Evolutionary conservation across 2,113 vertebrate species (phyloP), one percentile per base, ranked within the genome.

Genomic region (Urocitellus parryii): DNA sequence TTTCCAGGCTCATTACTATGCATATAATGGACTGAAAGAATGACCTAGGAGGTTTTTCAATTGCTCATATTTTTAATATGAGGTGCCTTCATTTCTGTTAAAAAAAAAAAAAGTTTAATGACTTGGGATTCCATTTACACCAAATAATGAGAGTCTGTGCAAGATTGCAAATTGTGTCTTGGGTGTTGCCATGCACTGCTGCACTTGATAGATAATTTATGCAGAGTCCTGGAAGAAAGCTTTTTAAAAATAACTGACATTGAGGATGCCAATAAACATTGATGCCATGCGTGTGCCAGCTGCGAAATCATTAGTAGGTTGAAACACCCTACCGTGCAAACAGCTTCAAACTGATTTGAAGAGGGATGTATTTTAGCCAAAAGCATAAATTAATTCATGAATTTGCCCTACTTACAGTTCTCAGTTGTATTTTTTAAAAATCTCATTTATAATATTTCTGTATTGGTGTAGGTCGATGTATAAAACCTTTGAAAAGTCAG

Each of bases 191-290:
- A 90, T 96, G 83, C 92, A 72, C 93, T 94, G 68, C 92, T 98
- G 97, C 96, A 96, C 83, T 97, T 97, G 90, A 86, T 88, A 98
- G 97, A 98, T 98, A 98, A 98, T 97, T 96, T 98, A 97, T 93
- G 91, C 91, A 95, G 90, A 80, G 63, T 92, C 79, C 58, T 95
- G 79, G 76, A 97, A 97, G 90, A 96, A 61, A 98, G 95, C 93
- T 91, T 96, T 91, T 97, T 88, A 68, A 96, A 98, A 98, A 98
- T 98, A 98, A 98, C 84, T 96, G 97, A 94, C 93, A 97, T 88
- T 85, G 89, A 94, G 58, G 89, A 95, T 98, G 97, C 87, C 91
- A 81, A 53, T 91, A 97, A 97, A 97, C 83, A 97, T 73, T 1
- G 32, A 93, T 94, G 87, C 84, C 81, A 82, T 94, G 97, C 88